Base-by-base conservation (phyloP, 2,888 invertebrate species). In the Bombyx huttoni region DNA sequence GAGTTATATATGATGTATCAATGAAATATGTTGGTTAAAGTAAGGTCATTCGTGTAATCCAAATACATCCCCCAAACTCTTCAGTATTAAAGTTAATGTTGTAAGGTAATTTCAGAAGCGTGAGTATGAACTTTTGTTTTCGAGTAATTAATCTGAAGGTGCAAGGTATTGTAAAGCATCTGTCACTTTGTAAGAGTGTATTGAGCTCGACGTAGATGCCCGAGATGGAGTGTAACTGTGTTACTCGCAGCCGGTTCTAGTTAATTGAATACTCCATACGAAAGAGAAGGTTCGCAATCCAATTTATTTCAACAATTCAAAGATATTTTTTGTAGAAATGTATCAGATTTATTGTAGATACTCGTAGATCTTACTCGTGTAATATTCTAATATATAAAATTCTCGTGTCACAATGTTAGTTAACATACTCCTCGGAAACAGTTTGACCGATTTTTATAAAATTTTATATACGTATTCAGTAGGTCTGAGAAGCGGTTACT, bases 211-310 rank as follows among this genome's bases (percentile, higher is more conserved):
- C 65, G 58, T 57, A 54, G 56, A 60, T 61, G 54, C 55, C 58
- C 64, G 60, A 65, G 64, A 63, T 64, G 65, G 56, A 60, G 57
- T 24, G 66, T 67, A 74, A 74, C 68, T 63, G 60, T 62, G 68
- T 71, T 72, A 73, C 64, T 57, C 60, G 60, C 63, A 55, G 61
- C 62, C 62, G 67, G 65, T 64, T 65, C 57, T 58, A 60, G 61
- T 64, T 75, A 75, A 75, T 74, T 73, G 73, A 70, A 75, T 70
- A 70, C 63, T 68, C 55, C 52, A 59, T 59, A 61, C 61, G 64
- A 57, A 55, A 61, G 49, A 60, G 61, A 58, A 64, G 59, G 58
- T 56, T 64, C 61, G 55, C 62, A 67, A 70, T 68, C 65, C 64
- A 56, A 72, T 70, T 66, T 62, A 57, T 58, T 40, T 40, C 40